Base-by-base conservation (phyloP, 2,888 invertebrate genomes). In the Hemithea aestivaria region DNA sequence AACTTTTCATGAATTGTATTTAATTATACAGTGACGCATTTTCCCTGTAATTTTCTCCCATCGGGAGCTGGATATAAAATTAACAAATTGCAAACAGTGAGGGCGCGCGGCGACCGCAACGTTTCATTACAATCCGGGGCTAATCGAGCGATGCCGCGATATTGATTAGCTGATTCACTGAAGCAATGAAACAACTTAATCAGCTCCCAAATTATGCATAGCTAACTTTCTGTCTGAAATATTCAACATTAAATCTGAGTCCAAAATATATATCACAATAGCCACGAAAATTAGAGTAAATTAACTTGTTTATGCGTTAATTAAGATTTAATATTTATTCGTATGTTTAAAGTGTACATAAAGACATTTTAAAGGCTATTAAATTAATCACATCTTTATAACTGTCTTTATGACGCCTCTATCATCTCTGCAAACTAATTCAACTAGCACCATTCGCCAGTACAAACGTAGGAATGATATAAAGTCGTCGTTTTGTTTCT, bases 361-460 rank as follows among this genome's bases (percentile, higher is more conserved):
- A 72, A 66, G 62, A 72, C 65, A 70, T 73, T 69, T 64, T 70
- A 72, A 75, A 71, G 62, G 67, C 27, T 48, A 46, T n/a, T n/a
- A n/a, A n/a, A n/a, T n/a, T n/a, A n/a, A n/a, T n/a, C n/a, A n/a
- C n/a, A 36, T 45, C 42, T 53, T 57, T 44, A 51, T 53, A 68
- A 73, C 60, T 71, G 69, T 58, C 36, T 35, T 51, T 44, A 35
- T 45, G 57, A 56, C 51, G 52, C 45, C 48, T 45, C 55, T 57
- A 60, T 60, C 55, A 49, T 47, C 45, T 37, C 38, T 22, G 45
- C 33, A 45, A 67, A 70, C 63, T 69, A 69, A 72, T 72, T 66
- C 67, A 70, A 68, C 62, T 57, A 64, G 51, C 58, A 56, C 60
- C 62, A 56, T 64, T 57, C 48, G 20, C 35, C 36, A 30, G 48